Base-by-base conservation (phyloP, 2,888 invertebrate genomes). In the Drosophila neutralis region DNA sequence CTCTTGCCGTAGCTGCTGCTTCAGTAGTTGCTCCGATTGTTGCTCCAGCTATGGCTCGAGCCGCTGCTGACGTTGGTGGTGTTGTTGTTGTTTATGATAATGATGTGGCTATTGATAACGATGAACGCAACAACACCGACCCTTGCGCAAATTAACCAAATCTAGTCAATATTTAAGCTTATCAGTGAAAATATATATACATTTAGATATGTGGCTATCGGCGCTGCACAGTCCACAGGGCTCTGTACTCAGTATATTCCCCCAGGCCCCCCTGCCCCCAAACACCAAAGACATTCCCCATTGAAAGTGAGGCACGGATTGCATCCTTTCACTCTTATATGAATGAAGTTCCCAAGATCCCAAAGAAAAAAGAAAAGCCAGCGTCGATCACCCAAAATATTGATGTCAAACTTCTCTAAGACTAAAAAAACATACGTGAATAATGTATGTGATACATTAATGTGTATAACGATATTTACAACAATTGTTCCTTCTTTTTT, bases 401-500 rank as follows among this genome's bases (percentile, higher is more conserved):
- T n/a, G 56, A 60, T 63, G 54, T 54, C 48, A 36, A 54, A 53
- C 42, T 52, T 57, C 18, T 68, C 6, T 18, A 53, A 69, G 69
- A 69, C 70, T 69, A 40, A 36, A 59, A 59, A 8, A 59, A 36
- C 62, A 71, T 62, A 62, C 54, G 24, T 59, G 18, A 57, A 61
- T 54, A 57, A 61, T 49, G 63, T 75, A 69, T 61, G 61, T 62
- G 38, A 63, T 73, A 63, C 42, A 53, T 62, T 38, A 33, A 67
- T 70, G 18, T 58, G 48, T 51, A 33, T 42, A 68, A 67, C 54
- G 66, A 51, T 65, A 65, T 51, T 57, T 38, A 66, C 56, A 71
- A 72, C 53, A 69, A 38, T 69, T 76, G 76, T 77, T 77, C 76
- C 80, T 80, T 35, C 2, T 27, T 54, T 35, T 35, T 53, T 56